Conservation (phyloP, 2,797 vertebrate genomes). For the Sebastes kiyomatsui region DNA sequence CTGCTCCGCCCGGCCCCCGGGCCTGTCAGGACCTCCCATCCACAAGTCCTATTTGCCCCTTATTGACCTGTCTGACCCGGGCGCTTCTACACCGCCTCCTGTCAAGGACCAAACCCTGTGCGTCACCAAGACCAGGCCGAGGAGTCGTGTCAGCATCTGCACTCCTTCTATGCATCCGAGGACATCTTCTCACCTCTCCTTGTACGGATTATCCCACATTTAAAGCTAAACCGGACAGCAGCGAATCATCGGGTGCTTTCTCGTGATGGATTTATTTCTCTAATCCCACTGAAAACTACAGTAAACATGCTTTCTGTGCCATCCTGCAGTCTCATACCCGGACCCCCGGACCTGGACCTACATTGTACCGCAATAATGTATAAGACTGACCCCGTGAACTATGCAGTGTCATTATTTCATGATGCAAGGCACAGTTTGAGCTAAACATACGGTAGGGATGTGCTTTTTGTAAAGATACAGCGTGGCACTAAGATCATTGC, state of each 20-base stretch:
- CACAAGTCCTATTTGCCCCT: conserved; percentile 94
- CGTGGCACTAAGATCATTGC: conserved; percentile 63
- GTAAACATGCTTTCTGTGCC: conserved; percentile 26
- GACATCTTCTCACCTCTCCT: conserved; percentile 24
- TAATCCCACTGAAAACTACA: conserved; percentile 17
- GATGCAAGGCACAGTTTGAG: conserved; percentile 84
- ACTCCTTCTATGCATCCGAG: conserved; percentile 69
- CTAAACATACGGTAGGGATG: conserved; percentile 63
- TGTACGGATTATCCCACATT: conserved; percentile 33
- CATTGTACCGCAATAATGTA: conserved; percentile 93
- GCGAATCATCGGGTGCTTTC: background rate
- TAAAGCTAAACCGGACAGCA: background rate
- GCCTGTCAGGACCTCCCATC: conserved; percentile 94
- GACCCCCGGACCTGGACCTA: conserved; percentile 61
- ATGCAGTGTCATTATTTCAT: conserved; percentile 93
- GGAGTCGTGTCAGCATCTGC: conserved; percentile 5
- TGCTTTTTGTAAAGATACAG: conserved; percentile 55
- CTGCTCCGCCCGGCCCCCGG: conserved; percentile 94
- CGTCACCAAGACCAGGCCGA: conserved; percentile 10
- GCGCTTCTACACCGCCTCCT: conserved; percentile 2
- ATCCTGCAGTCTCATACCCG: conserved; percentile 17
- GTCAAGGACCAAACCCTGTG: conserved; percentile 25
- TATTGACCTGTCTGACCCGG: conserved; percentile 72
- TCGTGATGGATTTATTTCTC: conserved; percentile 44
- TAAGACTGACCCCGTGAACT: conserved; percentile 89